Base-by-base conservation (phyloP, 2,888 invertebrate genomes). In the Synergus umbraculus region DNA sequence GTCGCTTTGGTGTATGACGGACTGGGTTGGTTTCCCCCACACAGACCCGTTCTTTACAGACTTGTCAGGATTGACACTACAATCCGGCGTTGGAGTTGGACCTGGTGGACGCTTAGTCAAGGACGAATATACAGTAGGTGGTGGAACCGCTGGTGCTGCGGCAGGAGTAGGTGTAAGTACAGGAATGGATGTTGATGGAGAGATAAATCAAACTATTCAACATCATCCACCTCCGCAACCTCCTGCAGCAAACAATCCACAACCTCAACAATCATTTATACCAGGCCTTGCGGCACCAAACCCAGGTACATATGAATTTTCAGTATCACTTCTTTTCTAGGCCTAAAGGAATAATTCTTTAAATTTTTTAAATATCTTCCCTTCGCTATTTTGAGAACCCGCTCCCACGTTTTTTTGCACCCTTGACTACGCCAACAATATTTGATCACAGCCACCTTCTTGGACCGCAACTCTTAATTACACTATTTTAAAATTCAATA, bases 11-110 rank as follows among this genome's bases (percentile, higher is more conserved):
- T 91, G 91, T 91, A 90, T 89, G 90, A 91, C 86, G 89, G 86
- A 90, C 89, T 90, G 90, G 91, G 91, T 91, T 90, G 89, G 90
- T 90, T 90, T 91, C 88, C 91, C 90, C 90, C 90, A 89, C 91
- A 91, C 92, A 92, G 92, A 92, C 88, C 91, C 92, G 85, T 92
- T 92, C 87, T 91, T 93, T 92, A 89, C 94, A 96, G 97, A 98
- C 94, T 93, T 98, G 84, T 98, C 98, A 78, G 98, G 98, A 18
- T 93, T 98, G 78, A 98, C 98, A 10, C 94, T 98, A 77, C 97
- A 97, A 91, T 95, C 97, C 4, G 96, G 95, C 12, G 92, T 93
- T 43, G 92, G 92, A 49, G 91, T 92, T 4, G 92, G 92, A 73
- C 92, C 92, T 12, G 95, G 97, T 8, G 96, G 96, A 89, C 94